phyloP scores from a whole-genome alignment of 1,140 invertebrate genomes.

The Scaptomyza graminum region DNA sequence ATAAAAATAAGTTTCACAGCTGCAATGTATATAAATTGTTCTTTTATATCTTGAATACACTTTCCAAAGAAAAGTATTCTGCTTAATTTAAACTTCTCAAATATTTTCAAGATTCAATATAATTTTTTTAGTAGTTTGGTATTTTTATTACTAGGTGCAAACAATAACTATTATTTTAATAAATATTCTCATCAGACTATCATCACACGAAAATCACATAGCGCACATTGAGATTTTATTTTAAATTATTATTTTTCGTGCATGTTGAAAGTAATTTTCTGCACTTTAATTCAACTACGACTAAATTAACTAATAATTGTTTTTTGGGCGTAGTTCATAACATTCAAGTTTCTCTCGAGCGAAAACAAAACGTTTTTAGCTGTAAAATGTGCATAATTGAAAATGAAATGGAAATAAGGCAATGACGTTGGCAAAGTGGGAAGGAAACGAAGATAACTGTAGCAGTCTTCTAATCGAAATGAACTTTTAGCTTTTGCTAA shows the following conservation, averaged over 20 bases:
- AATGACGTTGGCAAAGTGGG: not conserved
- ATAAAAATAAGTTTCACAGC: not conserved
- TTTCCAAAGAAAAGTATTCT: no score
- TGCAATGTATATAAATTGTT: not conserved
- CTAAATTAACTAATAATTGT: slow-evolving; percentile 49
- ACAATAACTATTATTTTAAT: not conserved
- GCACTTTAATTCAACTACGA: slow-evolving; percentile 22
- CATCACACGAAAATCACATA: not conserved
- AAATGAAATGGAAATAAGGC: not conserved
- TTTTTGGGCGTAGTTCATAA: slow-evolving; percentile 7
- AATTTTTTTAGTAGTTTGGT: not conserved
- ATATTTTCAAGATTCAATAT: not conserved
- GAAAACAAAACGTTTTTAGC: slow-evolving; percentile 7
- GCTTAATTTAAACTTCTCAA: not conserved
- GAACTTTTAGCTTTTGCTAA: slow-evolving; percentile 5
- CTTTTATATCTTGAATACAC: not conserved
- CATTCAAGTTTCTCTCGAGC: not conserved
- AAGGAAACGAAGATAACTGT: slow-evolving; percentile 20
- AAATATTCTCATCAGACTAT: not conserved
- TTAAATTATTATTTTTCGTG: not conserved
- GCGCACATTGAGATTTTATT: not conserved
- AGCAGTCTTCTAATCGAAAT: slow-evolving; percentile 26
- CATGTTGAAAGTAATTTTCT: slow-evolving; percentile 33
- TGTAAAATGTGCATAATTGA: slow-evolving; percentile 17
- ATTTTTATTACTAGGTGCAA: not conserved